phyloP scores from a whole-genome alignment of 1,140 invertebrate genomes.

The Myzus persicae region DNA sequence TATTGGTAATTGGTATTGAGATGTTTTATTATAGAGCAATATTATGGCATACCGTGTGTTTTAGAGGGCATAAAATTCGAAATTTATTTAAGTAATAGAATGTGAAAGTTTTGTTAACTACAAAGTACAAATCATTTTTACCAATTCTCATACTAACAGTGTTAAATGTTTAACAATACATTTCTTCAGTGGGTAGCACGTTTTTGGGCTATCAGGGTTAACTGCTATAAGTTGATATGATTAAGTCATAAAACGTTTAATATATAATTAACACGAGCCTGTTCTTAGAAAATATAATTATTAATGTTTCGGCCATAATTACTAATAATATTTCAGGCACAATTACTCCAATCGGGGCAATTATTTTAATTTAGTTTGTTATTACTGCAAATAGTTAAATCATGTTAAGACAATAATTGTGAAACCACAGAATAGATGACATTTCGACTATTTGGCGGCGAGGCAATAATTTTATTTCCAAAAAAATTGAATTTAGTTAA shows the following conservation, averaged over 20 bases:
- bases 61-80: no score
- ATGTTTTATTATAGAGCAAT: no score
- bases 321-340: background rate
- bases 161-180: background rate
- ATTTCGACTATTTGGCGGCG: no score
- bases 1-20: no score
- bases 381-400: background rate
- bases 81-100: no score
- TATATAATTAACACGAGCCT: background rate
- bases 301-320: background rate
- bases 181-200: background rate
- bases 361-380: background rate
- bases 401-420: no score
- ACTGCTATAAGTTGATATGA: background rate
- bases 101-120: no score
- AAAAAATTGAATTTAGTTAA: background rate
- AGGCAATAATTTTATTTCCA: background rate
- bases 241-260: background rate
- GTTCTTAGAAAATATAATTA: background rate
- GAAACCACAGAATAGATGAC: no score
- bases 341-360: background rate
- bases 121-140: background rate
- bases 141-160: background rate
- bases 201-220: background rate
- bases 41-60: no score